Base-by-base conservation (phyloP, 2,888 invertebrate genomes). In the Cryptophagus acutangulus region DNA sequence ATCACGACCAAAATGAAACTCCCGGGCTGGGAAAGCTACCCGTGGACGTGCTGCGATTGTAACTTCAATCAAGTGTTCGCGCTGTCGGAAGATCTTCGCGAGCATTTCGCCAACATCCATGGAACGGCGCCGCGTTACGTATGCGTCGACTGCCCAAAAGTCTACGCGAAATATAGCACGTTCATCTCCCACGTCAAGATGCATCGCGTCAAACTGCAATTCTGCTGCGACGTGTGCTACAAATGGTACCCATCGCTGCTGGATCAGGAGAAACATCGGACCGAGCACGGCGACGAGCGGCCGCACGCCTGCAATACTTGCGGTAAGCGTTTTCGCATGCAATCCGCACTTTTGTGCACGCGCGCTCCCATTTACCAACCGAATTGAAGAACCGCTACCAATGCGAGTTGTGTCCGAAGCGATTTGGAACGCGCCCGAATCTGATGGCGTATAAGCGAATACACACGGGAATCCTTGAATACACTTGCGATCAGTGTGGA, bases 131-230 rank as follows among this genome's bases (percentile, higher is more conserved):
- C 76, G 1, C 77, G 78, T 3, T 83, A 79, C 54, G 73, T 75
- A 55, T 84, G 84, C 58, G 74, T 78, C 13, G 79, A 82, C 54
- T 84, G 84, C 58, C 77, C 79, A 30, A 77, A 77, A 51, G 73
- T 78, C 9, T 76, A 75, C 48, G 74, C 76, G 29, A 77, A 78
- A 55, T 82, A 81, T 62, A 71, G 72, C 43, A 73, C 74, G 2
- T 84, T 84, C 59, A 60, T 83, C 4, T 75, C 76, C 38, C 84
- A 84, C 63, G 77, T 81, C 15, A 54, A 45, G 40, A 72, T 75
- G 33, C 84, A 84, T 61, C 73, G 78, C 48, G 75, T 76, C 41
- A 73, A 73, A 52, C 65, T 82, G 17, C 76, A 78, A 71, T 82
- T 62, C 46, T 65, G 65, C 49, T 70, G 69, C 55, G 74, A 76